A percentile compares a stretch with the other conserved stretches of the same genome.
Evolutionary conservation across 1,140 invertebrate genomes (phyloP).

Genomic region (Pogonus chalceus): DNA sequence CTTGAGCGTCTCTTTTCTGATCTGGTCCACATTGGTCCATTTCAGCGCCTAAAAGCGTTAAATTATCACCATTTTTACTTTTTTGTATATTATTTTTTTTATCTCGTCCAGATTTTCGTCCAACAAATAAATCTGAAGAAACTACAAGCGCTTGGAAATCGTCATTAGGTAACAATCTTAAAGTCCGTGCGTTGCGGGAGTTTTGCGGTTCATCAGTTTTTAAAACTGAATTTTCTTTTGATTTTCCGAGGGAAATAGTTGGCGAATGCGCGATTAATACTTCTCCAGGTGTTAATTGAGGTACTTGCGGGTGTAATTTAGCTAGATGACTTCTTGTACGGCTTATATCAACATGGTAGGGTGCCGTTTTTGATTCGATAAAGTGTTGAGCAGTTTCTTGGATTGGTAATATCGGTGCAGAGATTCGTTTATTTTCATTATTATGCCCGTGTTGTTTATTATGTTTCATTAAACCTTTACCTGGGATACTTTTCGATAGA

Average conservation of each 20-base stretch:
- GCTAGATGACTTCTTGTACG: conserved; percentile 20
- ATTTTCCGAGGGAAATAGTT: conserved; percentile 18
- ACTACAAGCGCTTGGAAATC: background rate
- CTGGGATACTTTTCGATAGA: conserved; percentile 29
- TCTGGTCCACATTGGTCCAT: conserved; percentile 51
- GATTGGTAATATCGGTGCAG: background rate
- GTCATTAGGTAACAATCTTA: background rate
- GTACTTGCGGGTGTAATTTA: conserved; percentile 20
- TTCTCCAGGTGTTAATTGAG: conserved; percentile 14
- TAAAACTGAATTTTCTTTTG: background rate
- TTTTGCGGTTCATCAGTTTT: background rate
- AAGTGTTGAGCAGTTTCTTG: conserved; percentile 18
- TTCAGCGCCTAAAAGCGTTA: conserved; percentile 42
- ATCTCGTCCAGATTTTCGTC: background rate
- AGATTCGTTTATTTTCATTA: background rate
- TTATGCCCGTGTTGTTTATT: background rate
- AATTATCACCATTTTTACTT: conserved; percentile 24
- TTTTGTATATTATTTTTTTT: conserved; percentile 16
- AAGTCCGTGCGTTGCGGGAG: background rate
- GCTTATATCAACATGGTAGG: conserved; percentile 32
- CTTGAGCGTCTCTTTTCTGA: conserved; percentile 42
- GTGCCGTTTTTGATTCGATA: conserved; percentile 33
- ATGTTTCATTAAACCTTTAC: background rate
- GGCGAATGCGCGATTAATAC: conserved; percentile 21
- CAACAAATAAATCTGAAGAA: background rate